Evolutionary conservation across 1,140 invertebrate genomes (phyloP), one percentile per base, ranked within the genome.

Genomic region (Pogonus chalceus): DNA sequence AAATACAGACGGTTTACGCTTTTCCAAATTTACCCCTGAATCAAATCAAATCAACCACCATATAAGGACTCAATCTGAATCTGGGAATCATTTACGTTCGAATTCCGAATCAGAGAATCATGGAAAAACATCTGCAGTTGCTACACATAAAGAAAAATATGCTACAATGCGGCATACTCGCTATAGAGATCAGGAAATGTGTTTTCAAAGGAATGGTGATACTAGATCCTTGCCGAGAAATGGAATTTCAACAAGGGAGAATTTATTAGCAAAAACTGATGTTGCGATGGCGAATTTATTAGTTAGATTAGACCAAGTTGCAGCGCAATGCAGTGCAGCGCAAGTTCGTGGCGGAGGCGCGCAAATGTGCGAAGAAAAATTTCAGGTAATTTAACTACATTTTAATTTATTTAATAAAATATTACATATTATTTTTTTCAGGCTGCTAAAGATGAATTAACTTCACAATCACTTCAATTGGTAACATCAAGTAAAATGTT

Each of bases 401-500:
- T n/a, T n/a, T n/a, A n/a, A n/a, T 46, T 53, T 23, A 20, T 9
- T 52, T 43, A 14, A 7, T 16, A 4, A 22, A 21, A 31, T 55
- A 12, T 47, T 7, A 43, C 35, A 61, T 37, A 53, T 58, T 59
- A 24, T 52, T 43, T 12, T 54, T 64, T 67, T 1, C 71, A 85
- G 74, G 74, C 75, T 12, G 84, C 86, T 2, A 81, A 84, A 63
- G 87, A 89, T 55, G 80, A 84, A 60, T 69, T 93, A n/a, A 85
- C 86, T 0, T 75, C 79, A 23, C 86, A 90, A 67, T 85, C 88
- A 0, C 75, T 89, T 49, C 82, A 85, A 9, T 79, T 92, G 61
- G 88, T 92, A 31, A 88, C 85, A 0, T 83, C 88, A 22, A 90
- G 88, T 7, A 89, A 92, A 59, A 72, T 85, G 35, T 75, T 94